Percentiles rank a stretch among this genome's conserved stretches.
Evolutionary conservation across 37 sponge, comb jelly and placozoan species (phyloP).

Genomic region (Cliona cf. orientalis): DNA sequence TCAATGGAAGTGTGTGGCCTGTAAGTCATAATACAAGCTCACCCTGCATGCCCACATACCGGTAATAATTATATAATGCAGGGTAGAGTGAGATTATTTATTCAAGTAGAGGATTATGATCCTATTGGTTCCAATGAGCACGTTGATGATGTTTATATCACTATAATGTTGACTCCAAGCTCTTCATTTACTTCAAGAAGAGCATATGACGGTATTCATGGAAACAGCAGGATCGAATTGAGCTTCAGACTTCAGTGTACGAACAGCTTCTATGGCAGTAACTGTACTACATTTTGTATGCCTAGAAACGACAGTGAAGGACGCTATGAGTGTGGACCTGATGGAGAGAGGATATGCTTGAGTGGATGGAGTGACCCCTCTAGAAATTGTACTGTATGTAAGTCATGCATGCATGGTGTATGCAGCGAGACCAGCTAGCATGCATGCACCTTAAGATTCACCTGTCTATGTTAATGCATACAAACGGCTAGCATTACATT

Average conservation of each 20-base stretch:
- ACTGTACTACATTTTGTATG: conserved; percentile 29
- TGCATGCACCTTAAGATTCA: no score
- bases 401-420: not conserved
- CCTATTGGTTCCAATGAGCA: not conserved
- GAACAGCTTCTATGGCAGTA: conserved; percentile 11
- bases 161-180: not conserved
- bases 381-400: conserved; percentile 29
- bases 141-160: conserved; percentile 16
- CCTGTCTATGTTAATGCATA: no score
- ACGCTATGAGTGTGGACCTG: conserved; percentile 25
- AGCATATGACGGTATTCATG: not conserved
- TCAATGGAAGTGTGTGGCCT: conserved; percentile 11
- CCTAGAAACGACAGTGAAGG: conserved; percentile 4
- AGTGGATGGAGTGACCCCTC: conserved; percentile 28
- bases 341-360: conserved; percentile 13
- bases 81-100: not conserved
- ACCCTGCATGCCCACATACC: no score
- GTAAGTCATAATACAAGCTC: not conserved
- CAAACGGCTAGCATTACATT: no score
- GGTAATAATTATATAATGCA: no score
- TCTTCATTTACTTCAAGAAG: not conserved
- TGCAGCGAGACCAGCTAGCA: no score
- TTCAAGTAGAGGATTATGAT: conserved; percentile 17
- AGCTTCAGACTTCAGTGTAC: conserved; percentile 12
- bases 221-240: conserved; percentile 2